Conservation (phyloP, 2,113 vertebrate genomes). For the Siphamia tubifer region DNA sequence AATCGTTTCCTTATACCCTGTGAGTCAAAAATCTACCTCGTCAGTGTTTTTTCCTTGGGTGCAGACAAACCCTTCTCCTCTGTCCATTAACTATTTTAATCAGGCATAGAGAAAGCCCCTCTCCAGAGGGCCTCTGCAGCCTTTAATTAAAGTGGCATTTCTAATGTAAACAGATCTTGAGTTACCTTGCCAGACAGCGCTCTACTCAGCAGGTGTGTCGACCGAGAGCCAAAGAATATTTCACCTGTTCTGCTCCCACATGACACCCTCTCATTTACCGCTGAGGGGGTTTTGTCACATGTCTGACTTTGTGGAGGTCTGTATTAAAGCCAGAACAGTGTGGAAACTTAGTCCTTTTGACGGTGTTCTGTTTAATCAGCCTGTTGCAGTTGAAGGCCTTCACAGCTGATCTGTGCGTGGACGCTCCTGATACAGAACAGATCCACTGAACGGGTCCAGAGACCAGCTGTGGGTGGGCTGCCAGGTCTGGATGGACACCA, state of each 20-base stretch:
- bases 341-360: slow-evolving; percentile 10
- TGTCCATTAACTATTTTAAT: slow-evolving; percentile 64
- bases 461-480: slow-evolving; percentile 9
- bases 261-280: slow-evolving; percentile 11
- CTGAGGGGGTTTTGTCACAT: not conserved
- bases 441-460: not conserved
- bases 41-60: too few relatives aligned
- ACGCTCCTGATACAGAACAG: slow-evolving; percentile 21
- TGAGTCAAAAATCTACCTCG: too few relatives aligned
- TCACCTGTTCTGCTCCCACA: slow-evolving; percentile 30
- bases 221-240: slow-evolving; percentile 47
- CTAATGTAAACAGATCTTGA: slow-evolving; percentile 62
- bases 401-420: not conserved
- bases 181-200: slow-evolving; percentile 42
- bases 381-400: slow-evolving; percentile 1
- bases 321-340: not conserved
- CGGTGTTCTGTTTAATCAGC: not conserved
- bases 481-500: slow-evolving; percentile 20
- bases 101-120: slow-evolving; percentile 49
- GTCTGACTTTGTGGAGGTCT: slow-evolving; percentile 2
- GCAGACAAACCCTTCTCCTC: slow-evolving; percentile 27
- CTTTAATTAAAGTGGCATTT: slow-evolving; percentile 77
- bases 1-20: too few relatives aligned
- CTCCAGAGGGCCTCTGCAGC: slow-evolving; percentile 40
- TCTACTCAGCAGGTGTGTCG: slow-evolving; percentile 48